These are phyloP conservation scores for Tenebrosternarchus preto DNA, from an alignment of 2,113 vertebrate species.

Conservation along the genomic window DNA sequence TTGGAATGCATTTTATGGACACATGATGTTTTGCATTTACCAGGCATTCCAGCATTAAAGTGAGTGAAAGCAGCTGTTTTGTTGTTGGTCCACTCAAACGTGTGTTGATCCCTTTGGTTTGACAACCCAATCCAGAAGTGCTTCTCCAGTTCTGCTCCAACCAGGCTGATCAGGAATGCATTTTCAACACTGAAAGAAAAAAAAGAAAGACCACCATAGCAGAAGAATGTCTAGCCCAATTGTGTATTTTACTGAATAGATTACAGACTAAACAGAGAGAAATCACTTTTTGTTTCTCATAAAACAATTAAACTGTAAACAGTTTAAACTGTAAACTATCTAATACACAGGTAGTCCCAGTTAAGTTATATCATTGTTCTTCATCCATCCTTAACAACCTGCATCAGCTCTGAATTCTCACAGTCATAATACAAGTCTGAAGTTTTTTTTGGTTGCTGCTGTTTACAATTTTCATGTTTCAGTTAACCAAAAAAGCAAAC, in stretches of 20 bases:
- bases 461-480: no score
- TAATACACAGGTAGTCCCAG: no score
- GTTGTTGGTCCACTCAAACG: constrained; percentile 80
- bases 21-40: constrained; percentile 59
- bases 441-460: no score
- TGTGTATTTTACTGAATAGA: not conserved
- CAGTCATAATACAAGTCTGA: no score
- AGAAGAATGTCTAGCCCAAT: not conserved
- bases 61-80: constrained; percentile 81
- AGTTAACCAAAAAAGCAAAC: constrained; percentile 61
- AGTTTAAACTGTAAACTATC: no score
- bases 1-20: no score
- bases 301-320: no score
- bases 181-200: constrained; percentile 82
- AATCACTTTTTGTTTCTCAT: no score
- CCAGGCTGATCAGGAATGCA: constrained; percentile 88
- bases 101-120: constrained; percentile 76
- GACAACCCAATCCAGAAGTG: constrained; percentile 93
- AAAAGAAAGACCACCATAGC: not conserved
- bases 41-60: constrained; percentile 87
- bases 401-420: no score
- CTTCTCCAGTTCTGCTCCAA: constrained; percentile 84
- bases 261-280: no score
- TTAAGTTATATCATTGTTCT: no score
- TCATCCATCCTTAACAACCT: no score